phyloP scores from a whole-genome alignment of 1,140 invertebrate species.

The Lerema accius region DNA sequence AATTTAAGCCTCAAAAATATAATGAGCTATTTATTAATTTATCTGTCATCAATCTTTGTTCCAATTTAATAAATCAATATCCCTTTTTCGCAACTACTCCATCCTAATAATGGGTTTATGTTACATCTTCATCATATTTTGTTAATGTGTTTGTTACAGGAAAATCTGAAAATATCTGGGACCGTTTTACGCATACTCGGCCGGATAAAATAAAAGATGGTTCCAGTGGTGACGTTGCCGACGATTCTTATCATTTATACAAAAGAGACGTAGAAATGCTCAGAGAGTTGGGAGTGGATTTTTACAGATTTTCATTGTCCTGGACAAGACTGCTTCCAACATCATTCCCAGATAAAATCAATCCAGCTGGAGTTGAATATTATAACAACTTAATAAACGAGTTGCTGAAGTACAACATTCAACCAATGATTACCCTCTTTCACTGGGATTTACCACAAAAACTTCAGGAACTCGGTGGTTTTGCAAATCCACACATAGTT shows the following conservation, averaged over 20 bases:
- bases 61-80: too few species aligned
- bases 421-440: slow-evolving; percentile 85
- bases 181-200: slow-evolving; percentile 75
- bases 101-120: too few species aligned
- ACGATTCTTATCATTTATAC: slow-evolving; percentile 67
- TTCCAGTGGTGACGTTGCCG: slow-evolving; percentile 77
- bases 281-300: slow-evolving; percentile 74
- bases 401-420: slow-evolving; percentile 78
- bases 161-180: slow-evolving; percentile 84
- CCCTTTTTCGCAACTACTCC: too few species aligned
- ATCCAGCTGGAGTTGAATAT: slow-evolving; percentile 83
- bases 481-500: slow-evolving; percentile 85
- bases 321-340: slow-evolving; percentile 86
- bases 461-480: slow-evolving; percentile 85
- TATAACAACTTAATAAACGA: slow-evolving; percentile 85
- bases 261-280: slow-evolving; percentile 81
- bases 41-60: too few species aligned
- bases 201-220: slow-evolving; percentile 79
- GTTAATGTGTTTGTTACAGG: too few species aligned
- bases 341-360: slow-evolving; percentile 83
- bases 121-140: too few species aligned
- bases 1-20: slow-evolving; percentile 18
- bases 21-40: too few species aligned
- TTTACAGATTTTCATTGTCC: slow-evolving; percentile 86
- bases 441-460: slow-evolving; percentile 86